These are phyloP conservation scores for Passer montanus DNA, from an alignment of 2,113 vertebrate species.

Conservation along the genomic window DNA sequence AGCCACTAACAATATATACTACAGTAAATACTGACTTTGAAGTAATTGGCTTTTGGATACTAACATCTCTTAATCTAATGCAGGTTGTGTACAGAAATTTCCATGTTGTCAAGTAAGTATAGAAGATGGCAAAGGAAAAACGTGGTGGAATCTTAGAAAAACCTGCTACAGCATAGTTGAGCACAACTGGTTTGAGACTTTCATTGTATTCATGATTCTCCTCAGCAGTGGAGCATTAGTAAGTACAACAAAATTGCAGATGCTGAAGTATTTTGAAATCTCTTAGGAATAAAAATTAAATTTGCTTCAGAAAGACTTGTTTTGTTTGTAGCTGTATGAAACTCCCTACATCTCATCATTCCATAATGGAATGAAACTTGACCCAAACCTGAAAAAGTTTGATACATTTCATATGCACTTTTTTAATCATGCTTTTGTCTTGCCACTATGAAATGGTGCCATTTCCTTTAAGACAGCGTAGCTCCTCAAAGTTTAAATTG, in stretches of 20 bases:
- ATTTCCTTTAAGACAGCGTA: not conserved
- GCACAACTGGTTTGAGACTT: slow-evolving; percentile 98
- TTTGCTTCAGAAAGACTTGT: not conserved
- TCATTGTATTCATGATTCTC: slow-evolving; percentile 99
- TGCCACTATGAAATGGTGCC: not conserved
- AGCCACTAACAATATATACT: not conserved
- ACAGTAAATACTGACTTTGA: not conserved
- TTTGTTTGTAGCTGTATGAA: not conserved
- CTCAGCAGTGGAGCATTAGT: slow-evolving; percentile 97
- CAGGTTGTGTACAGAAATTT: slow-evolving; percentile 87
- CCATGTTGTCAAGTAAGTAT: slow-evolving; percentile 90
- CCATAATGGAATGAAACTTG: not conserved
- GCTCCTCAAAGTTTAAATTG: not conserved
- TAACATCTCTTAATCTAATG: slow-evolving; percentile 35
- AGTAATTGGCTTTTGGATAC: not conserved
- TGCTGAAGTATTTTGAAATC: not conserved
- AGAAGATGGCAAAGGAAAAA: slow-evolving; percentile 87
- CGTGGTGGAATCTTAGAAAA: slow-evolving; percentile 94
- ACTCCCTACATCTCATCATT: not conserved
- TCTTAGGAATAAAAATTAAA: not conserved
- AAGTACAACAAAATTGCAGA: slow-evolving; percentile 52
- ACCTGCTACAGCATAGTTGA: slow-evolving; percentile 95
- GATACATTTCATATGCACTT: not conserved
- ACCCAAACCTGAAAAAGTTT: not conserved
- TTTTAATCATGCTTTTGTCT: not conserved